Evolutionary conservation across 2,113 vertebrate species (phyloP), one percentile per base, ranked within the genome.

Genomic region (Chrysochloris asiatica): DNA sequence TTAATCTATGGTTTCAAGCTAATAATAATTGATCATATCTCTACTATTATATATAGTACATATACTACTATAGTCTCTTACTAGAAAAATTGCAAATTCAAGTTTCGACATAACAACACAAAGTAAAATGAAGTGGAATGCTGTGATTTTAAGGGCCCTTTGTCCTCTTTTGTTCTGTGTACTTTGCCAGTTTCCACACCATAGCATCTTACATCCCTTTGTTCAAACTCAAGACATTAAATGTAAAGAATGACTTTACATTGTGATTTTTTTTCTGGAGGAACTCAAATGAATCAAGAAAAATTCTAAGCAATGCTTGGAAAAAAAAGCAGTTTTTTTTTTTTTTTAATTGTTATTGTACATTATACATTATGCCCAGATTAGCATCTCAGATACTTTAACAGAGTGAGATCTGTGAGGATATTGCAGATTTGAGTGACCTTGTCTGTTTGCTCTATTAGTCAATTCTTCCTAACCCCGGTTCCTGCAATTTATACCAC

Each of bases 81-180:
- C 94, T 98, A 97, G 96, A 97, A 96, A 94, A 96, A 93, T 96
- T 96, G 96, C 96, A 97, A 95, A 96, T 97, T 97, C 95, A 95
- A 91, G 94, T 96, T 97, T 95, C 71, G 6, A 92, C 86, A 84
- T 85, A 94, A 6, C 36, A 93, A 63, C 41, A 71, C 95, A 97
- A 96, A 97, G 97, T 61, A 97, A 97, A 97, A 97, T 92, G 94
- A 96, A 98, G 94, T 97, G 96, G 96, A 97, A 98, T 93, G 92
- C 93, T 97, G 95, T 98, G 96, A 97, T 98, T 97, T 96, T 97
- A 97, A 97, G 78, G 93, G 94, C 90, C 97, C 93, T 98, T 97
- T 97, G 94, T 88, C 89, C 59, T 94, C 96, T 93, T 97, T 97
- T 97, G 97, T 97, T 97, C 97, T 94, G 95, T 91, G 94, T 96